Percentiles rank a stretch among this genome's conserved stretches.
These are phyloP conservation scores for Lithobates sylvaticus DNA, from an alignment of 2,797 vertebrate genomes.

Conservation along the genomic window DNA sequence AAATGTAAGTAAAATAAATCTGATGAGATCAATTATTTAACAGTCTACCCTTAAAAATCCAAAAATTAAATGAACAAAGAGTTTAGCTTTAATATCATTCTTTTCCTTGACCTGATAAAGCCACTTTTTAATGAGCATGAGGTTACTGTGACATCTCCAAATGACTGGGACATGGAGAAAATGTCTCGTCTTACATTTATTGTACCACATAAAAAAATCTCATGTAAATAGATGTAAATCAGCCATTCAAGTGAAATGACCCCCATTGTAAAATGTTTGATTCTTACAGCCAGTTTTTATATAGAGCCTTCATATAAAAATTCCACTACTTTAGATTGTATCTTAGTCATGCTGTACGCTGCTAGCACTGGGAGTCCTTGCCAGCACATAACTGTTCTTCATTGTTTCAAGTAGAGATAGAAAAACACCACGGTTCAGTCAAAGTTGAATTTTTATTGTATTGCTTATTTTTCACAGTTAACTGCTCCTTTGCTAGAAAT, in stretches of 20 bases:
- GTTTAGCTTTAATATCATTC: background rate
- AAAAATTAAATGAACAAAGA: background rate
- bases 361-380: slow-evolving; percentile 29
- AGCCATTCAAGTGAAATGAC: slow-evolving; percentile 12
- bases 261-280: slow-evolving; percentile 33
- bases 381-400: slow-evolving; percentile 48
- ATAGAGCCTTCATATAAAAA: slow-evolving; percentile 46
- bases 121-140: background rate
- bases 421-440: slow-evolving; percentile 40
- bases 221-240: slow-evolving; percentile 56
- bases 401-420: slow-evolving; percentile 37
- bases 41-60: too few species aligned
- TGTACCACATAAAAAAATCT: slow-evolving; percentile 21
- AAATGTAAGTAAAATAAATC: background rate
- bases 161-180: slow-evolving; percentile 13
- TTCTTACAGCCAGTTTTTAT: slow-evolving; percentile 44
- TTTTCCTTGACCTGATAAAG: slow-evolving; percentile 10
- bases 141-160: slow-evolving; percentile 10
- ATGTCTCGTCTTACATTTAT: slow-evolving; percentile 39
- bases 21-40: background rate
- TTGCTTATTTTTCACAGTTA: slow-evolving; percentile 18
- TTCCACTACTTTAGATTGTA: slow-evolving; percentile 53
- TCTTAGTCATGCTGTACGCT: slow-evolving; percentile 31
- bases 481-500: background rate
- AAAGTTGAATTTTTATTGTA: slow-evolving; percentile 55